phyloP scores from a whole-genome alignment of 2,888 invertebrate species.

The Pterostichus niger region DNA sequence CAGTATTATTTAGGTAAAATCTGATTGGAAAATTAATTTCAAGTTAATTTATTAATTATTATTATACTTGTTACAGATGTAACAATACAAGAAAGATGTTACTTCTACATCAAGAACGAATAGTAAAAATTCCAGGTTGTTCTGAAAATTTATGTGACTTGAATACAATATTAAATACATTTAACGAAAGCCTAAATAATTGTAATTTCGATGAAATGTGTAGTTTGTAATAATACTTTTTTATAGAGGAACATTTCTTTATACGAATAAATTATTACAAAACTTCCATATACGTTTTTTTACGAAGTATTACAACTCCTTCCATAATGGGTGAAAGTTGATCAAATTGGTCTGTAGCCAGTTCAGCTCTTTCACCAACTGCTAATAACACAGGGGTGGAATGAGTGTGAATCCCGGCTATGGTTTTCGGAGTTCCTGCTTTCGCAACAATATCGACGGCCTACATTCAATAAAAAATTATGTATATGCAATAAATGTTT shows the following conservation, averaged over 20 bases:
- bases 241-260: neutral
- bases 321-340: constrained; percentile 97
- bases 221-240: constrained; percentile 67
- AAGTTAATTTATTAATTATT: neutral
- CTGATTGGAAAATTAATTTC: neutral
- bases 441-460: constrained; percentile 99
- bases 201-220: constrained; percentile 87
- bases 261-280: neutral
- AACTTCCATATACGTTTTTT: constrained; percentile 80
- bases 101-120: constrained; percentile 87
- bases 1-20: constrained; percentile 76
- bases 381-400: constrained; percentile 98
- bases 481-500: too few relatives aligned
- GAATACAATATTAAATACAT: constrained; percentile 79
- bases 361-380: constrained; percentile 97
- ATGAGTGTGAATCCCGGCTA: constrained; percentile 99
- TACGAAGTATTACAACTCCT: constrained; percentile 97
- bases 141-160: constrained; percentile 84
- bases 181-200: constrained; percentile 81
- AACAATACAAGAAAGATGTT: constrained; percentile 79
- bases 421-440: constrained; percentile 99
- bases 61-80: constrained; percentile 72
- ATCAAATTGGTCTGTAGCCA: constrained; percentile 97
- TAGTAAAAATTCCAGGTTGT: constrained; percentile 85
- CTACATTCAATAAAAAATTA: constrained; percentile 74